These are phyloP conservation scores for Scaptomyza pallida DNA, from an alignment of 1,140 invertebrate species.

Conservation along the genomic window DNA sequence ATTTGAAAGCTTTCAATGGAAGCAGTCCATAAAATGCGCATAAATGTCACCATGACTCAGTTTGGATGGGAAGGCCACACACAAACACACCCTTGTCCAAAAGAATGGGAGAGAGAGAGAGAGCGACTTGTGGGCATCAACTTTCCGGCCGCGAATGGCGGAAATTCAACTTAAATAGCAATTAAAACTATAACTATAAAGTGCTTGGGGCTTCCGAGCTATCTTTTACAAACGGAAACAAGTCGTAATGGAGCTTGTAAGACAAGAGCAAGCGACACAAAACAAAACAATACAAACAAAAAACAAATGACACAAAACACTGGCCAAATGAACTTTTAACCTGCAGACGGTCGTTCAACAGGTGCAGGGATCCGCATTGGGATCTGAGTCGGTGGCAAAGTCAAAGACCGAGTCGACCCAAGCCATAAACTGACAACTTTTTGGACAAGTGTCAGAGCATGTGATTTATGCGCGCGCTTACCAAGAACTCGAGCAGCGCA, in stretches of 20 bases:
- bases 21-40: conserved; percentile 72
- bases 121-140: conserved; percentile 33
- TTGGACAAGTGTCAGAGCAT: conserved; percentile 75
- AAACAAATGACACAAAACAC: conserved; percentile 11
- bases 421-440: conserved; percentile 75
- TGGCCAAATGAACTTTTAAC: conserved; percentile 62
- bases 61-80: conserved; percentile 43
- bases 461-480: conserved; percentile 77
- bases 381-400: conserved; percentile 1
- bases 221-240: conserved; percentile 60
- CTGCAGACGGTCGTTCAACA: conserved; percentile 42
- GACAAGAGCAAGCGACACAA: conserved; percentile 27
- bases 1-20: conserved; percentile 75
- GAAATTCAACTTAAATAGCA: conserved; percentile 76
- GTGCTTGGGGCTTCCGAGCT: conserved; percentile 35
- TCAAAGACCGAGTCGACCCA: conserved; percentile 25
- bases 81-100: conserved; percentile 25
- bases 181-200: conserved; percentile 77
- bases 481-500: conserved; percentile 72
- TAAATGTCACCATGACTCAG: conserved; percentile 78
- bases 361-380: conserved; percentile 48
- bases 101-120: not conserved
- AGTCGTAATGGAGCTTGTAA: conserved; percentile 75
- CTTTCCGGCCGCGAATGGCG: conserved; percentile 62
- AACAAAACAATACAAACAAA: conserved; percentile 1